Percentiles rank a stretch among this genome's conserved stretches.
These are phyloP conservation scores for Pocota personata DNA, from an alignment of 2,888 invertebrate species.

Conservation along the genomic window DNA sequence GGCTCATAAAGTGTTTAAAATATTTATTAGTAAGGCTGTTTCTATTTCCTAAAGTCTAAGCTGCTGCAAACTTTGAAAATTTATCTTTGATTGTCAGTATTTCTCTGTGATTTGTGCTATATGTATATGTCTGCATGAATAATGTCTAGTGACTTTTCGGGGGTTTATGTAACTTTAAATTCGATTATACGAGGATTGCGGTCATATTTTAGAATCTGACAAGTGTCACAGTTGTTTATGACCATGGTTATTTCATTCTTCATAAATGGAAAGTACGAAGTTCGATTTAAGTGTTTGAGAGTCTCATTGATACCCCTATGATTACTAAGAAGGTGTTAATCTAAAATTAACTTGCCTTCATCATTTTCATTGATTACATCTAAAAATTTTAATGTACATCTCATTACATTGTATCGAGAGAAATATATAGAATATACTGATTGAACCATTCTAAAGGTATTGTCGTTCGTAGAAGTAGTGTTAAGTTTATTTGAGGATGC, in stretches of 20 bases:
- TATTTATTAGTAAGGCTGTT: slow-evolving; percentile 48
- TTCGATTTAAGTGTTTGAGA: slow-evolving; percentile 4
- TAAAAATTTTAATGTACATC: background rate
- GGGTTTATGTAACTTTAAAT: slow-evolving; percentile 47
- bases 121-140: slow-evolving; percentile 67
- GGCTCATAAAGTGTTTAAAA: background rate
- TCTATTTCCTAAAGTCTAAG: slow-evolving; percentile 46
- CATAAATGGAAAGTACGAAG: slow-evolving; percentile 42
- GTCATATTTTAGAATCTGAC: slow-evolving; percentile 53
- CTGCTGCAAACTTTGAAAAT: slow-evolving; percentile 64
- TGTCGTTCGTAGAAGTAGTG: slow-evolving; percentile 64
- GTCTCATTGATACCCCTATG: slow-evolving; percentile 26
- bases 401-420: background rate
- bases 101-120: slow-evolving; percentile 37
- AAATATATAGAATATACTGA: slow-evolving; percentile 47
- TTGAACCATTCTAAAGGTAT: slow-evolving; percentile 70
- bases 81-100: slow-evolving; percentile 66
- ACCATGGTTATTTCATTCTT: slow-evolving; percentile 9
- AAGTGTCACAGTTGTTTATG: slow-evolving; percentile 42
- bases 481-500: slow-evolving; percentile 66
- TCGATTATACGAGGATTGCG: slow-evolving; percentile 40
- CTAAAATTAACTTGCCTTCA: background rate
- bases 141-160: slow-evolving; percentile 37
- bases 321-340: slow-evolving; percentile 7
- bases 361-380: background rate